phyloP scores from a whole-genome alignment of 2,797 vertebrate genomes.

The Neopelma chrysocephalum region DNA sequence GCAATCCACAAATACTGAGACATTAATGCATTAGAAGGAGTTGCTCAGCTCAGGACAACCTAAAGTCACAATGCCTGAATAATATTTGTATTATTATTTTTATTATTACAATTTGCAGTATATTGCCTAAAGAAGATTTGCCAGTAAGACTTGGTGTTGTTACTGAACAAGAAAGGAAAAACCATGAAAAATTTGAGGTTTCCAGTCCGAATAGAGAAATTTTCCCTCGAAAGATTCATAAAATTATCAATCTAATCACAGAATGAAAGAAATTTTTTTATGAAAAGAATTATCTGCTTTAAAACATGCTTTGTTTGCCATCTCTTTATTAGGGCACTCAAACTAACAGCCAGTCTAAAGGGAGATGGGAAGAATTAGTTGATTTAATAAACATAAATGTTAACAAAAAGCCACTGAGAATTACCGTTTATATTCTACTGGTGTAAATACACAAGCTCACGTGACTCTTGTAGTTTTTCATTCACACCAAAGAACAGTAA shows the following conservation, averaged over 20 bases:
- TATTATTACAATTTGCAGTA: not conserved
- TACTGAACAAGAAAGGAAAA: not conserved
- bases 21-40: not conserved
- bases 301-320: not conserved
- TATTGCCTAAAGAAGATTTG: not conserved
- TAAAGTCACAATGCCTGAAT: not conserved
- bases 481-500: not conserved
- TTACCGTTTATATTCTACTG: not conserved
- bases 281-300: not conserved
- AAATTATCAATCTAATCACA: not conserved
- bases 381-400: not conserved
- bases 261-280: not conserved
- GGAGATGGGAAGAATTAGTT: not conserved
- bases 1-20: not conserved
- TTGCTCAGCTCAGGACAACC: not conserved
- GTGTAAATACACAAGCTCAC: not conserved
- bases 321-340: not conserved
- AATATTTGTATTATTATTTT: not conserved
- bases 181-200: not conserved
- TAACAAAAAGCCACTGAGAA: not conserved
- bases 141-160: not conserved
- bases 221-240: not conserved
- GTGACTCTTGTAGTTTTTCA: not conserved
- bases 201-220: not conserved
- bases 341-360: not conserved